phyloP scores from a whole-genome alignment of 2,113 vertebrate species.

The Phycodurus eques region DNA sequence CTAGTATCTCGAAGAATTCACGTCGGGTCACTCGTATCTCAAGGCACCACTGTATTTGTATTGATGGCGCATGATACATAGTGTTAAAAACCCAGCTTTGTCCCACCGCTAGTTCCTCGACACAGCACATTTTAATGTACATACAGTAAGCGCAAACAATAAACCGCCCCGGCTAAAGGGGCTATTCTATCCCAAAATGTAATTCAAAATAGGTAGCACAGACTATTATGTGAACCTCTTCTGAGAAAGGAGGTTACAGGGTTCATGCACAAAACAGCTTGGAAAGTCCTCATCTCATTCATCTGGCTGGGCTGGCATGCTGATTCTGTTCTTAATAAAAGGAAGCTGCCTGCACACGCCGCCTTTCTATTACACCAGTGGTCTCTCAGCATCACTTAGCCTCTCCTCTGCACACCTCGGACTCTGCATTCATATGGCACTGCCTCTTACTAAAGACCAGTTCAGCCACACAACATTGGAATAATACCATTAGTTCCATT shows the following conservation, averaged over 20 bases:
- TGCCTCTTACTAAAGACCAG: conserved; percentile 9
- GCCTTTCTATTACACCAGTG: conserved; percentile 44
- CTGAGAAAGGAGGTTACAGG: conserved; percentile 8
- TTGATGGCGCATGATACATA: no score
- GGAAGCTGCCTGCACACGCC: conserved; percentile 24
- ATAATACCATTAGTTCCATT: not conserved
- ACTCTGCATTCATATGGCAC: conserved; percentile 29
- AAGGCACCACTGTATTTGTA: no score
- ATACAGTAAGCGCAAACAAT: no score
- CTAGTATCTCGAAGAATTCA: no score
- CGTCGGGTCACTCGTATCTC: no score
- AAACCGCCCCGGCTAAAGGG: no score
- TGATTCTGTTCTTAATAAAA: conserved; percentile 33
- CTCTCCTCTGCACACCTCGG: conserved; percentile 9
- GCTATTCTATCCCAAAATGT: no score
- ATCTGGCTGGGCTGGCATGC: conserved; percentile 32
- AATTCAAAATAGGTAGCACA: no score
- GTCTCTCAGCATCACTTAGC: conserved; percentile 24
- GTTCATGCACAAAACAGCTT: conserved; percentile 34
- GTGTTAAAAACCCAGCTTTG: no score
- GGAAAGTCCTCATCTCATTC: conserved; percentile 45
- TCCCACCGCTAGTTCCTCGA: no score
- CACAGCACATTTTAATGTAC: no score
- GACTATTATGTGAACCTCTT: not conserved
- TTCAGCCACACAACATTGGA: not conserved